Evolutionary conservation across 2,888 invertebrate species (phyloP), one percentile per base, ranked within the genome.

Genomic region (Phrixothrix hirtus): DNA sequence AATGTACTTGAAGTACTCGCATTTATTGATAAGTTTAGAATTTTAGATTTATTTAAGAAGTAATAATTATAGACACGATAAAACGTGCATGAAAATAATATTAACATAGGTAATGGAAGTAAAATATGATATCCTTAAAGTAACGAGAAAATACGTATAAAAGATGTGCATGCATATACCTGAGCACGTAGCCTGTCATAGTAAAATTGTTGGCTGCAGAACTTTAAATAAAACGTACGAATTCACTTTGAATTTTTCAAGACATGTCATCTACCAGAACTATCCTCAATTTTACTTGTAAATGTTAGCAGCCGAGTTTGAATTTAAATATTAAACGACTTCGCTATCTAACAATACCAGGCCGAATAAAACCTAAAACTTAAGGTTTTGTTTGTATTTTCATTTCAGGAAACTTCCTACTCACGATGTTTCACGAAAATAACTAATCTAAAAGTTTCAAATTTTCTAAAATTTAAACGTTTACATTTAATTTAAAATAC

Each of bases 401-500:
- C 37, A 45, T 37, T 29, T 15, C 36, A 27, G 31, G n/a, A 11
- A 29, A 37, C 9, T 45, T 45, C 37, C 27, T 17, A 29, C 7
- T 13, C 30, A 12, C 2, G 3, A 7, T 9, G 12, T 10, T 10
- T 39, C 15, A n/a, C 2, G n/a, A 13, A 27, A 39, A 39, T 29
- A 39, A 39, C 39, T 39, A 29, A 39, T 10, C 10, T 10, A 15
- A 14, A 26, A 38, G 26, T 15, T 31, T 36, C 45, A 26, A 36
- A 37, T 44, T 37, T 27, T n/a, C 12, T 9, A 17, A 29, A 45
- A 36, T 45, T 45, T 36, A 36, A 37, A 45, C 13, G 29, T 30
- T 45, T 21, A 31, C 47, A 27, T 16, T 47, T 26, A 39, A 39
- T n/a, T 14, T 47, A 34, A 55, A 49, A 44, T 55, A 55, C 41